A percentile compares a stretch with the other conserved stretches of the same genome.
phyloP scores from a whole-genome alignment of 2,113 vertebrate genomes.

The Penelope pileata region DNA sequence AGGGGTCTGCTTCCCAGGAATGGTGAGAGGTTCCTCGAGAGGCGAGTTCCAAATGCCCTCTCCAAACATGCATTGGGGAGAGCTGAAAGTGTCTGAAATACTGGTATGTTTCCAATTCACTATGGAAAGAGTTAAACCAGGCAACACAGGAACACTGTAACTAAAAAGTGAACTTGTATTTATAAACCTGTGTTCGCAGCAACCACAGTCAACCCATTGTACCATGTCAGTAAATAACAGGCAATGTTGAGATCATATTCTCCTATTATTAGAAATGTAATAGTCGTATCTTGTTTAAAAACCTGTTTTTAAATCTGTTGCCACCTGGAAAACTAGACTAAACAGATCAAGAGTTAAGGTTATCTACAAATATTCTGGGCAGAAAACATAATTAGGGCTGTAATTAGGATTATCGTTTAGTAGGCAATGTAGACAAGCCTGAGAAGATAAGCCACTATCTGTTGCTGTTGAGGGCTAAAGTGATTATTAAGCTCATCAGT shows the following conservation, averaged over 20 bases:
- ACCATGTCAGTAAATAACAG: conserved; percentile 61
- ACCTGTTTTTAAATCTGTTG: conserved; percentile 77
- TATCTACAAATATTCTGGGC: conserved; percentile 73
- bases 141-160: not conserved
- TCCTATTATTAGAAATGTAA: conserved; percentile 75
- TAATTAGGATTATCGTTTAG: conserved; percentile 74
- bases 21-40: not conserved
- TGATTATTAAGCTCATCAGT: conserved; percentile 50
- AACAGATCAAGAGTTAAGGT: conserved; percentile 76
- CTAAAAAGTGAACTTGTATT: conserved; percentile 62
- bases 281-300: conserved; percentile 75
- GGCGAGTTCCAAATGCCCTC: not conserved
- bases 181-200: conserved; percentile 47
- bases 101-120: conserved; percentile 1
- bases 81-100: not conserved
- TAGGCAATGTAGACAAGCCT: conserved; percentile 42
- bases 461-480: conserved; percentile 60
- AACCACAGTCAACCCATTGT: conserved; percentile 50
- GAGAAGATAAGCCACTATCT: conserved; percentile 70
- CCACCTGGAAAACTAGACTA: conserved; percentile 82
- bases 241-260: conserved; percentile 61
- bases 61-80: not conserved
- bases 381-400: conserved; percentile 73
- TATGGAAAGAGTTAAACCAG: conserved; percentile 43
- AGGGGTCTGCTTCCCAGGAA: not conserved